phyloP scores from a whole-genome alignment of 2,888 invertebrate species.

The Ypsolopha sequella region DNA sequence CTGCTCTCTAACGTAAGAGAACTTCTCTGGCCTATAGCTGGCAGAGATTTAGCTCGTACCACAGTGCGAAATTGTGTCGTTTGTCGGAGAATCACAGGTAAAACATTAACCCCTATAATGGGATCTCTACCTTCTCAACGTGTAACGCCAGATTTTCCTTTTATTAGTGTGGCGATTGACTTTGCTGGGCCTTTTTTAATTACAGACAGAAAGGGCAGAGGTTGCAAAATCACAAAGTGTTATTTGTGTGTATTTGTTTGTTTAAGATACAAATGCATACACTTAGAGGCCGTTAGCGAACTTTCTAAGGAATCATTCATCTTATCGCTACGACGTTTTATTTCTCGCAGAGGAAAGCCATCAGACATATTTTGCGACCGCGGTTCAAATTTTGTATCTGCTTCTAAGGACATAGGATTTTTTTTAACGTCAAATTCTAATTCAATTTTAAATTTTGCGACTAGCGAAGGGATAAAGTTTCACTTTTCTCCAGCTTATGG shows the following conservation, averaged over 20 bases:
- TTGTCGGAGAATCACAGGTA: no score
- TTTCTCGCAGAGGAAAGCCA: slow-evolving; percentile 4
- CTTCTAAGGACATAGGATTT: background rate
- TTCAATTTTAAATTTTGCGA: background rate
- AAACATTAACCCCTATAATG: no score
- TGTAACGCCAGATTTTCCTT: background rate
- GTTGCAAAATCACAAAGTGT: slow-evolving; percentile 2
- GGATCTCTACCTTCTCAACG: background rate
- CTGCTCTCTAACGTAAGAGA: no score
- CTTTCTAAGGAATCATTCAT: slow-evolving; percentile 16
- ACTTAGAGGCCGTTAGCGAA: slow-evolving; percentile 19
- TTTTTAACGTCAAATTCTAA: background rate
- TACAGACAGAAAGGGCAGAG: slow-evolving; percentile 1
- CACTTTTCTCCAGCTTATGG: slow-evolving; percentile 58
- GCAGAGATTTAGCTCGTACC: no score
- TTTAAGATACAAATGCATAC: slow-evolving; percentile 11
- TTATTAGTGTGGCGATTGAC: background rate
- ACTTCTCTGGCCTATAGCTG: no score
- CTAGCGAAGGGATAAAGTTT: background rate
- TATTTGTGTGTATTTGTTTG: no score
- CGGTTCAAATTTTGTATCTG: slow-evolving; percentile 7
- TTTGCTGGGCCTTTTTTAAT: slow-evolving; percentile 9
- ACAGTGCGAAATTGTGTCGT: no score
- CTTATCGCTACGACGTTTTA: slow-evolving; percentile 16
- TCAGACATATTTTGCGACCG: slow-evolving; percentile 9